Base-by-base conservation (phyloP, 2,113 vertebrate species). In the Clarias batrachus region DNA sequence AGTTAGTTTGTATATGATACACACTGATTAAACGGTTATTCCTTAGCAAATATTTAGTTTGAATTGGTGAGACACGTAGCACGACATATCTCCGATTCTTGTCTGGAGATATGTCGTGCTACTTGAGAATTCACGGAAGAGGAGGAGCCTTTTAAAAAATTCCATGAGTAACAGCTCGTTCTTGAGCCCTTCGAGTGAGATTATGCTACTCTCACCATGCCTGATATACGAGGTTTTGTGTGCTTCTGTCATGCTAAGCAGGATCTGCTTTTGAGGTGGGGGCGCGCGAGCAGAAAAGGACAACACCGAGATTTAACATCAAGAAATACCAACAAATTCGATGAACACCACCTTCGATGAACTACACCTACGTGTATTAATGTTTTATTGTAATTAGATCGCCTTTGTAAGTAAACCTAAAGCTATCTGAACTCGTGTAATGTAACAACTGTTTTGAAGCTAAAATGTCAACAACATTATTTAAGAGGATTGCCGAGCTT, bases 121-220 rank as follows among this genome's bases (percentile, higher is more conserved):
- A 77, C 52, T 87, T 54, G 56, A 89, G 52, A 82, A 73, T 14
- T 84, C 60, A n/a, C 77, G 33, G 82, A 70, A 73, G n/a, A 54
- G 88, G 86, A 85, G 82, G 82, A 76, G 82, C 82, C 68, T 68
- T 56, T 71, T 84, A 74, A 66, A 27, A 87, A 37, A 78, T 71
- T 68, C 37, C 21, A 25, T 68, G 23, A 70, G 80, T 81, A 76
- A 86, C 70, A 62, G 48, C 68, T 79, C 79, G 65, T 70, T 52
- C 54, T 37, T 48, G 62, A 48, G 25, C 70, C 56, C n/a, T 63
- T 52, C 70, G 66, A 84, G 85, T 59, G 25, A 56, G 37, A 41
- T 56, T 73, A 27, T 41, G 1, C 70, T 76, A 57, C 66, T 23
- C 76, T 81, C 77, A 66, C 37, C 23, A 56, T 56, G 68, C 16